phyloP scores from a whole-genome alignment of 1,140 invertebrate genomes.

The Formica exsecta region DNA sequence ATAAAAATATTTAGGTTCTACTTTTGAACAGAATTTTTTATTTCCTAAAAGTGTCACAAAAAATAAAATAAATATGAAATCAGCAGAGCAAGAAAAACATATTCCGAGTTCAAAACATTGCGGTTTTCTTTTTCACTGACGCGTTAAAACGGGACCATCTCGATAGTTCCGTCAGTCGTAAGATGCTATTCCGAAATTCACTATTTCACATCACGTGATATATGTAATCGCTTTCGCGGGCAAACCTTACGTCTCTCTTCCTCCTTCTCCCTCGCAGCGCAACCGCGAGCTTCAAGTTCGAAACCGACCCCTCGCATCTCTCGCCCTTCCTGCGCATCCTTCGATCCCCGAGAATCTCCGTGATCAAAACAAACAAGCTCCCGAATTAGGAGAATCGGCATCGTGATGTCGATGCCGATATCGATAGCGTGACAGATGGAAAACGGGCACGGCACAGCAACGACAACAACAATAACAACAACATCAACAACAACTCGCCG shows the following conservation, averaged over 20 bases:
- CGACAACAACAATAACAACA: slow-evolving; percentile 21
- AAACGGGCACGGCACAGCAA: slow-evolving; percentile 13
- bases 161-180: background rate
- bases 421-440: slow-evolving; percentile 42
- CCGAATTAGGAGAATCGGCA: background rate
- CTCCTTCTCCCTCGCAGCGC: background rate
- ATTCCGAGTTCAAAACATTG: background rate
- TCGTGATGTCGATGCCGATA: background rate
- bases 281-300: slow-evolving; percentile 38
- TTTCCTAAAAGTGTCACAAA: background rate
- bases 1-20: slow-evolving; percentile 1
- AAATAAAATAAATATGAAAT: background rate
- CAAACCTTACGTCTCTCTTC: background rate
- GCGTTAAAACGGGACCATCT: background rate
- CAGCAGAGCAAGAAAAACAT: background rate
- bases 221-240: background rate
- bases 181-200: slow-evolving; percentile 29
- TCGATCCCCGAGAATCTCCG: background rate
- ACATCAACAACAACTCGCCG: slow-evolving; percentile 40
- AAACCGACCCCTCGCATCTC: slow-evolving; percentile 33
- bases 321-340: background rate
- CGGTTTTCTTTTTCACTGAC: slow-evolving; percentile 16
- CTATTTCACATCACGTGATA: slow-evolving; percentile 28
- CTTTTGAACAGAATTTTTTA: background rate
- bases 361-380: slow-evolving; percentile 46